Base-by-base conservation (phyloP, 64 coral and sea anemone species). In the Exaiptasia diaphana region DNA sequence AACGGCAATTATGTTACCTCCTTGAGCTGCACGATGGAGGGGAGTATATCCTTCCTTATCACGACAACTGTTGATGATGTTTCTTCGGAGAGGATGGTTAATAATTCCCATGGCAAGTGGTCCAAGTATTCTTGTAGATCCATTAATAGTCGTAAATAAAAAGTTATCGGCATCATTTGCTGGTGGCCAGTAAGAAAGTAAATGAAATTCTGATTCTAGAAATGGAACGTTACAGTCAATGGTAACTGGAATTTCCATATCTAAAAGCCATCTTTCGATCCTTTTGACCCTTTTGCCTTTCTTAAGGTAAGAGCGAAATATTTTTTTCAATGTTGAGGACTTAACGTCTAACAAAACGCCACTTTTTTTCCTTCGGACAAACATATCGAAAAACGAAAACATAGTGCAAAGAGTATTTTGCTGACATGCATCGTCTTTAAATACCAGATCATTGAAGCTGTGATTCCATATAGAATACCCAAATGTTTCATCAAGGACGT, bases 11-110 rank as follows among this genome's bases (percentile, higher is more conserved):
- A 79, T n/a, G 39, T 88, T 88, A 21, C 57, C 85, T n/a, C 85
- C 85, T 39, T 88, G 85, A 3, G 85, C 85, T 12, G 85, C 85
- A 11, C 85, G 73, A 42, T 88, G 85, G 13, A 88, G 40, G 12
- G 64, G 61, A 0, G 64, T 71, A 52, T 71, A 88, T 4, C 85
- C 85, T 59, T 88, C 75, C 14, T 20, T 37, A 9, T 88, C 85
- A 21, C 12, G 35, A 48, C 85, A 88, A 2, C 79, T 0, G 25
- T 86, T 59, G 1, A 86, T 10, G n/a, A 86, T 25, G 0, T 77
- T 26, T 50, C 20, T 50, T 5, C 22, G 13, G 12, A 17, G 41
- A 38, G 71, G 70, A 85, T 53, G 22, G 30, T 42, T 5, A 12
- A 15, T 75, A 21, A 77, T 12, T 0, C 55, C 25, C 1, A 4